phyloP scores from a whole-genome alignment of 2,113 vertebrate genomes.

The Trichomycterus rosablanca region DNA sequence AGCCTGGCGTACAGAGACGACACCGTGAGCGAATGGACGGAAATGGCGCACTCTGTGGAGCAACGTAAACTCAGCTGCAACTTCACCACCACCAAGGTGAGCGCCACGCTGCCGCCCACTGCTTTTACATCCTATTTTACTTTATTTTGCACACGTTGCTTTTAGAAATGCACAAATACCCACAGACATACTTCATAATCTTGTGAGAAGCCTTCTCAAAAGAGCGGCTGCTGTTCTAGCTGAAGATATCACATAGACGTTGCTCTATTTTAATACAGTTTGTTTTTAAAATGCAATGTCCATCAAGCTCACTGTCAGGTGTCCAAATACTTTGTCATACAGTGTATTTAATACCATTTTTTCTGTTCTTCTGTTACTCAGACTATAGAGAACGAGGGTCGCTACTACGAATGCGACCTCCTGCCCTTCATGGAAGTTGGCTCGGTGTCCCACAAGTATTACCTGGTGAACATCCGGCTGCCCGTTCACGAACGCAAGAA shows the following conservation, averaged over 20 bases:
- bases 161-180: too few relatives aligned
- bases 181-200: too few relatives aligned
- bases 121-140: not conserved
- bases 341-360: too few relatives aligned
- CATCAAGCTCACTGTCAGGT: too few relatives aligned
- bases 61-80: constrained; percentile 86
- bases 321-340: too few relatives aligned
- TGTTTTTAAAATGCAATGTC: too few relatives aligned
- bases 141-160: not conserved
- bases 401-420: constrained; percentile 86
- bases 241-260: too few relatives aligned
- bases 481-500: constrained; percentile 87
- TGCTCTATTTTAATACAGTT: too few relatives aligned
- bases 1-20: constrained; percentile 86
- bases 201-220: too few relatives aligned
- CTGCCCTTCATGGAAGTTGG: constrained; percentile 95
- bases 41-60: constrained; percentile 85
- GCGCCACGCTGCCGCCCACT: not conserved
- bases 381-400: constrained; percentile 83
- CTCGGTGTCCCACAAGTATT: constrained; percentile 91
- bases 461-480: constrained; percentile 92
- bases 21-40: constrained; percentile 75
- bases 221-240: too few relatives aligned
- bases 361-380: constrained; percentile 53
- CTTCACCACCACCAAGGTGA: constrained; percentile 81